Evolutionary conservation across 2,888 invertebrate genomes (phyloP).

Genomic region (Eilema griseolum): DNA sequence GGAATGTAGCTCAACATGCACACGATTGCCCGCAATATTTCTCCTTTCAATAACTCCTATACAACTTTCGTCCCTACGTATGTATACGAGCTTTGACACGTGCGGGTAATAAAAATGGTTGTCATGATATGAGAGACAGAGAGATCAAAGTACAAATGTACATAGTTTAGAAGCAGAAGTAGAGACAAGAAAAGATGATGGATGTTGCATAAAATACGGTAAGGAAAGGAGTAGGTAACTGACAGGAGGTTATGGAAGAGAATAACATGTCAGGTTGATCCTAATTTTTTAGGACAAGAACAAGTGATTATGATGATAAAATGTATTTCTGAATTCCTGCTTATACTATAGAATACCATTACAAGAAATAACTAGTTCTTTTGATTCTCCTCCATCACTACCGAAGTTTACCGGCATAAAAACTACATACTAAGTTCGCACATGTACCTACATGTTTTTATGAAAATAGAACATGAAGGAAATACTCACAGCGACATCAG

Average conservation of each 20-base stretch:
- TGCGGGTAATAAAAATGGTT: too few relatives aligned
- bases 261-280: too few relatives aligned
- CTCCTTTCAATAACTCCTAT: not conserved
- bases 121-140: too few relatives aligned
- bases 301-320: not conserved
- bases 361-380: too few relatives aligned
- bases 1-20: not conserved
- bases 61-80: not conserved
- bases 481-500: constrained; percentile 69
- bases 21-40: not conserved
- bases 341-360: not conserved
- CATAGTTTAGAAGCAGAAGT: too few relatives aligned
- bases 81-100: not conserved
- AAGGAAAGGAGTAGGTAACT: not conserved
- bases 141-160: too few relatives aligned
- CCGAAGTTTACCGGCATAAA: not conserved
- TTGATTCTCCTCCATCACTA: too few relatives aligned
- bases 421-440: not conserved
- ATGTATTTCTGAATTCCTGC: too few relatives aligned
- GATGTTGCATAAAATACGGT: not conserved
- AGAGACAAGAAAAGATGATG: too few relatives aligned
- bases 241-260: not conserved
- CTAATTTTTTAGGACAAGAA: not conserved
- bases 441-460: not conserved
- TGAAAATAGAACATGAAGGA: not conserved